A percentile compares a stretch with the other conserved stretches of the same genome.
Conservation (phyloP, 2,797 vertebrate species). For the Diplodus puntazzo region DNA sequence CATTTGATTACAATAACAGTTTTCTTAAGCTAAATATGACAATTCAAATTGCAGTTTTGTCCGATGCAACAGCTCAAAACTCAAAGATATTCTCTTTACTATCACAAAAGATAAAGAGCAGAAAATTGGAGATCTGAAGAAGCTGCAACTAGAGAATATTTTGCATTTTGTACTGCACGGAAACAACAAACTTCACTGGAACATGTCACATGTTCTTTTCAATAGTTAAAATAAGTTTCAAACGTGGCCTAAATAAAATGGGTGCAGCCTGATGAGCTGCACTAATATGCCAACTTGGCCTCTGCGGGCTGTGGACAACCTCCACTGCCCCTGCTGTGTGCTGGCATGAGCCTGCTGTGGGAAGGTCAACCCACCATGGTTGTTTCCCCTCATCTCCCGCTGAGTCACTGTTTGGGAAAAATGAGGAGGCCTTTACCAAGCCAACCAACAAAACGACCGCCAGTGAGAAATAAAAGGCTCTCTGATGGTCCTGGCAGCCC, state of each 20-base stretch:
- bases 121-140: background rate
- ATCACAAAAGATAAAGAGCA: background rate
- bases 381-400: slow-evolving; percentile 43
- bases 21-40: background rate
- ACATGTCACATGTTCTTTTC: background rate
- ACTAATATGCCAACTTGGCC: slow-evolving; percentile 41
- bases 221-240: background rate
- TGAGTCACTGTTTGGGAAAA: slow-evolving; percentile 64
- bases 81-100: background rate
- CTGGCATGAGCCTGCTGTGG: slow-evolving; percentile 36
- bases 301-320: slow-evolving; percentile 41
- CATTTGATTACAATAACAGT: background rate
- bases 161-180: background rate
- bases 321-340: slow-evolving; percentile 27
- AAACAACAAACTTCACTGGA: too few relatives aligned
- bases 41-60: background rate
- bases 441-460: slow-evolving; percentile 40
- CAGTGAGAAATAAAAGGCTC: slow-evolving; percentile 22
- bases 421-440: slow-evolving; percentile 38
- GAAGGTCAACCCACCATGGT: slow-evolving; percentile 50
- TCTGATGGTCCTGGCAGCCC: slow-evolving; percentile 3
- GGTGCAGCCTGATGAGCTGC: slow-evolving; percentile 22
- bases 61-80: background rate
- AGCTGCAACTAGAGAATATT: background rate
- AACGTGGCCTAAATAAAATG: slow-evolving; percentile 12